These are phyloP conservation scores for Damaliscus lunatus DNA, from an alignment of 2,113 vertebrate species.

Conservation along the genomic window DNA sequence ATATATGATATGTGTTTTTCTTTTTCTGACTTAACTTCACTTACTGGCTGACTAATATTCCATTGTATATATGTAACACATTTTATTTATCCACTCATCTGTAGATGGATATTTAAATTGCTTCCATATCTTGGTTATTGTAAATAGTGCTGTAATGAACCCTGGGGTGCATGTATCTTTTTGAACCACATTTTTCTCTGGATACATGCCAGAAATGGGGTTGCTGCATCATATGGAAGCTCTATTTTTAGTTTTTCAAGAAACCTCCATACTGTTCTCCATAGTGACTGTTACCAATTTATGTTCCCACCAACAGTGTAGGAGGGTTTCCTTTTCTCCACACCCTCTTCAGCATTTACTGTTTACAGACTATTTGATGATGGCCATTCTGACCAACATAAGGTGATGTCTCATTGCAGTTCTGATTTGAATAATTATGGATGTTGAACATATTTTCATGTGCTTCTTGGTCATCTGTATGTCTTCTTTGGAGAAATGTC, in stretches of 20 bases:
- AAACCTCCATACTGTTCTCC: neutral
- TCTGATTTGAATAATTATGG: neutral
- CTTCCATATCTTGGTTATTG: neutral
- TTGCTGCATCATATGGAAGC: neutral
- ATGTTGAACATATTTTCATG: neutral
- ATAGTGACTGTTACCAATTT: neutral
- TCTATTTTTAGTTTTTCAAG: neutral
- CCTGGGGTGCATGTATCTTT: neutral
- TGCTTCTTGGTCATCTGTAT: neutral
- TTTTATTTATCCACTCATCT: neutral
- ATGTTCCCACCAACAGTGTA: neutral
- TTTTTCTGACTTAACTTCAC: neutral
- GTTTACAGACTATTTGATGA: neutral
- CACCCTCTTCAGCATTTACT: neutral
- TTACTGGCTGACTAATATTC: neutral
- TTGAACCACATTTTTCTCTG: neutral
- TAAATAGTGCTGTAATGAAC: neutral
- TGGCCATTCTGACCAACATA: neutral
- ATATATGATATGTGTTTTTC: neutral
- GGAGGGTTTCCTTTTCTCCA: neutral
- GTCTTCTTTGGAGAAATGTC: neutral
- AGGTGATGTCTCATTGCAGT: neutral
- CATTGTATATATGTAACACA: neutral
- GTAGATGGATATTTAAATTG: neutral
- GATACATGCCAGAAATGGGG: neutral